phyloP scores from a whole-genome alignment of 2,113 vertebrate genomes.

The Triplophysa tibetana region DNA sequence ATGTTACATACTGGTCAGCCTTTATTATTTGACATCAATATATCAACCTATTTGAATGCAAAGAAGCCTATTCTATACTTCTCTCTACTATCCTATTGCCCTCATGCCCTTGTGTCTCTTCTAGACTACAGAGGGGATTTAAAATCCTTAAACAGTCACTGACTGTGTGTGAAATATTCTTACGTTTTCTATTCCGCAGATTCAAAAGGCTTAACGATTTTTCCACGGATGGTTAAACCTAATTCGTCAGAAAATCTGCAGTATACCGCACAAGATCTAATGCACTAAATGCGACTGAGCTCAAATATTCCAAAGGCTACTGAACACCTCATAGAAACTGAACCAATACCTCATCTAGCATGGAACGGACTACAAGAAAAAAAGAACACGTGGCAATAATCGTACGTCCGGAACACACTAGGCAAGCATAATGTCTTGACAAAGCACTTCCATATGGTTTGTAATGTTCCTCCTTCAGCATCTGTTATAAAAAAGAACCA shows the following conservation, averaged over 20 bases:
- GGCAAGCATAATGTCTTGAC: not conserved
- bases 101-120: not conserved
- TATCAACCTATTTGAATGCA: too few relatives aligned
- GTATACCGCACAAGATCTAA: conserved; percentile 18
- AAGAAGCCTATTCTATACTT: too few relatives aligned
- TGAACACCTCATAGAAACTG: not conserved
- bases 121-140: not conserved
- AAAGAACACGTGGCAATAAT: conserved; percentile 22
- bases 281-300: conserved; percentile 7
- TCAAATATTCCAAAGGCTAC: not conserved
- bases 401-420: conserved; percentile 28
- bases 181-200: conserved; percentile 6
- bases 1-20: too few relatives aligned
- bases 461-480: not conserved
- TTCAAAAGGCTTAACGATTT: conserved; percentile 19
- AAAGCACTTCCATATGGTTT: conserved; percentile 41
- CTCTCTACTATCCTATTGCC: too few relatives aligned
- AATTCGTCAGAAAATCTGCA: conserved; percentile 7
- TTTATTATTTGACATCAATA: not conserved
- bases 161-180: not conserved
- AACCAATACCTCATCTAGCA: not conserved
- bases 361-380: not conserved
- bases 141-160: not conserved
- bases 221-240: conserved; percentile 4
- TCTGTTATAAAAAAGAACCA: not conserved